phyloP scores from a whole-genome alignment of 2,797 vertebrate species.

The Acestrorhynchus altus region DNA sequence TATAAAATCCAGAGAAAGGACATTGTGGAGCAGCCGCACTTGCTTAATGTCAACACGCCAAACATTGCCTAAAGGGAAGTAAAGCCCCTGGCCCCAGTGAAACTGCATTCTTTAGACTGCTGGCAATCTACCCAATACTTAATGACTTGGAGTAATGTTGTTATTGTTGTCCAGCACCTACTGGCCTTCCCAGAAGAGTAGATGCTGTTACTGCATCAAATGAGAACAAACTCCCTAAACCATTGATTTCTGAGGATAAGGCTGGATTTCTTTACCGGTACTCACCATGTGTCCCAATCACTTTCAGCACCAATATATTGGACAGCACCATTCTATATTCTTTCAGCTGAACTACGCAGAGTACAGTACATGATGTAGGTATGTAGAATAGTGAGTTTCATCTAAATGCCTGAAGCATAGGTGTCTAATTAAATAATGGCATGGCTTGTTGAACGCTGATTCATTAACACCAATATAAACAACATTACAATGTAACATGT shows the following conservation, averaged over 20 bases:
- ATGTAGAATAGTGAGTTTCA: background rate
- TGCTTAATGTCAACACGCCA: background rate
- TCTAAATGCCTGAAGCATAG: background rate
- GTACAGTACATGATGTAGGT: background rate
- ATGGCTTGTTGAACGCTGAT: too few species aligned
- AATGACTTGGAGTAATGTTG: too few species aligned
- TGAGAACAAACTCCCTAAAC: too few species aligned
- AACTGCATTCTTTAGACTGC: background rate
- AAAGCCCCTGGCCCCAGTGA: background rate
- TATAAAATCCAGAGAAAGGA: background rate
- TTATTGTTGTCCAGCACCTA: too few species aligned
- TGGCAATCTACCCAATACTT: background rate
- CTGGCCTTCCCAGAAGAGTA: too few species aligned
- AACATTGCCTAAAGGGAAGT: background rate
- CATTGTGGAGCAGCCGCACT: background rate
- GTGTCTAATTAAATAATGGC: background rate
- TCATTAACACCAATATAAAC: too few species aligned
- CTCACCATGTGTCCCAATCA: too few species aligned
- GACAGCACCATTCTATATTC: conserved; percentile 8
- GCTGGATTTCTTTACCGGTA: too few species aligned
- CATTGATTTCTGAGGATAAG: background rate
- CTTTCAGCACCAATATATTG: conserved; percentile 30
- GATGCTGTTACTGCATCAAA: too few species aligned
- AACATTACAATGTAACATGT: too few species aligned
- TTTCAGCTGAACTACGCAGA: background rate